Conservation (phyloP, 2,888 invertebrate genomes). For the Rhynchonema sp. region DNA sequence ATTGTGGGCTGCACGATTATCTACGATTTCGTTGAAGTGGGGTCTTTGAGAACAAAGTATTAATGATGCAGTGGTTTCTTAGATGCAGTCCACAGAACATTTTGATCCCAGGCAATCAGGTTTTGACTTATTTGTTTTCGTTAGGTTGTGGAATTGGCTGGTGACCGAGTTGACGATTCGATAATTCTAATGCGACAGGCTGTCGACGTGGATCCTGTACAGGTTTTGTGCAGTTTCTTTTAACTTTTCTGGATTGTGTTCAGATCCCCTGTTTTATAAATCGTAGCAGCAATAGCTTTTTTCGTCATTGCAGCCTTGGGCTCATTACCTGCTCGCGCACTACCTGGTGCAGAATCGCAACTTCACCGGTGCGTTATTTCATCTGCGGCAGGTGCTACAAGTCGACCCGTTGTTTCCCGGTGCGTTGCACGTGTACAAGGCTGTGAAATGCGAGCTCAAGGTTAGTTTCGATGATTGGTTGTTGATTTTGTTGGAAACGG, state of each 20-base stretch:
- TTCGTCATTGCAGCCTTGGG: slow-evolving; percentile 47
- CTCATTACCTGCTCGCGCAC: slow-evolving; percentile 47
- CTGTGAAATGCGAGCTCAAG: background rate
- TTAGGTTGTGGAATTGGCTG: slow-evolving; percentile 47
- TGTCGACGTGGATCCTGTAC: slow-evolving; percentile 34
- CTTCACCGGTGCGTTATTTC: slow-evolving; percentile 38
- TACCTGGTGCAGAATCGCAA: slow-evolving; percentile 46
- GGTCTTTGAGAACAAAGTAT: no score
- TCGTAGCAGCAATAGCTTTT: no score
- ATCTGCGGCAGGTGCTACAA: slow-evolving; percentile 26
- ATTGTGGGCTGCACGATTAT: no score
- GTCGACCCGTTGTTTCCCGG: slow-evolving; percentile 23
- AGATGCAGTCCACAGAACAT: no score
- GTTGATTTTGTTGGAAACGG: background rate
- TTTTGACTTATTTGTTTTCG: no score
- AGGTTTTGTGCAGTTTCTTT: no score
- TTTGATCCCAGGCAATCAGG: no score
- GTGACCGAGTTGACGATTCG: slow-evolving; percentile 44
- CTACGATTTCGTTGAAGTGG: no score
- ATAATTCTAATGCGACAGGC: slow-evolving; percentile 44
- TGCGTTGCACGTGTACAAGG: slow-evolving; percentile 6
- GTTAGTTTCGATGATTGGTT: background rate
- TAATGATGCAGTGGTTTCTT: no score
- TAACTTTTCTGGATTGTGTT: no score
- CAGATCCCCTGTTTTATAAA: no score